Base-by-base conservation (phyloP, 2,113 vertebrate genomes). In the Brevimyrus niger region DNA sequence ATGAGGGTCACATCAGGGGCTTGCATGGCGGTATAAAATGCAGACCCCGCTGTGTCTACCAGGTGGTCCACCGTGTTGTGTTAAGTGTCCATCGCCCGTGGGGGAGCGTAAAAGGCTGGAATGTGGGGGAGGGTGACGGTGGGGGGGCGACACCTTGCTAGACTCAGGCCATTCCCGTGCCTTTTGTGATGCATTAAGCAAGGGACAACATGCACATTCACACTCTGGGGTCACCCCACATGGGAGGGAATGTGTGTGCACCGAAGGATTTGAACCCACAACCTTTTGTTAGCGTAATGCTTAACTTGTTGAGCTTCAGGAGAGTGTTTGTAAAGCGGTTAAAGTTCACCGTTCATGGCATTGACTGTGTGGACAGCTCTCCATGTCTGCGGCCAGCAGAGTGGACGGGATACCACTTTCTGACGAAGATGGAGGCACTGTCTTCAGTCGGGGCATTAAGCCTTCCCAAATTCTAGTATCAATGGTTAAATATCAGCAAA, bases 101-200 rank as follows among this genome's bases (percentile, higher is more conserved):
- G 85, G 85, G 47, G 85, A 1, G 48, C 15, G 48, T 31, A n/a
- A 47, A 51, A n/a, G n/a, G 47, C 85, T 31, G 85, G 48, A 86
- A 47, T 44, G 82, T n/a, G 82, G 82, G 82, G 82, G 82, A 84
- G 82, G 80, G 47, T 21, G 47, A 15, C 47, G 3, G 27, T 51
- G 84, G 46, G 84, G 84, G 84, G 85, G 48, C 48, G 17, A 51
- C 84, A 86, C 48, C 48, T 51, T 51, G n/a, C n/a, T 46, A 17
- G n/a, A 13, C 23, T 51, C 48, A 2, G n/a, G n/a, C 44, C 42
- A 51, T 47, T 47, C n/a, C 48, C 5, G 15, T 87, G 87, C 21
- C 90, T 90, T 47, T 38, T 53, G 90, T 90, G 90, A 89, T 88
- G 84, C 55, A 89, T 87, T 2, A 0, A 87, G 53, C 88, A 58